Conservation (phyloP, 2,797 vertebrate species). For the Hapalemur alaotrensis region DNA sequence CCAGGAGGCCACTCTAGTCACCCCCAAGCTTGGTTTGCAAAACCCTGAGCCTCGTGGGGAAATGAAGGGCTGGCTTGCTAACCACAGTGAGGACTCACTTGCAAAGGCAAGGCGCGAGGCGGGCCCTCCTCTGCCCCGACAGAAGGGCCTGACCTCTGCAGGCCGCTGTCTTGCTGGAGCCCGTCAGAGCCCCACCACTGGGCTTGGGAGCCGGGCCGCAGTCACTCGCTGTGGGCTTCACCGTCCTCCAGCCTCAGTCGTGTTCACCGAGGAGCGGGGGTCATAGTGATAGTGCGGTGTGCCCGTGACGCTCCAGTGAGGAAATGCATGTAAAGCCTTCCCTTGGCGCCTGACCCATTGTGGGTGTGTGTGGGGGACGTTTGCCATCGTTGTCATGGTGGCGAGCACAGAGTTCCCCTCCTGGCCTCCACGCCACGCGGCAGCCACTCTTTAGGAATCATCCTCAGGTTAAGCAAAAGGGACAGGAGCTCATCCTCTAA, state of each 20-base stretch:
- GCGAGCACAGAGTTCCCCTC: not conserved
- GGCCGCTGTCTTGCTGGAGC: not conserved
- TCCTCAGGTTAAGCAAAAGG: not conserved
- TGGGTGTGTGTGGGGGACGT: rapidly evolving
- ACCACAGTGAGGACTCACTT: constrained; percentile 63
- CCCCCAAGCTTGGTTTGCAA: constrained; percentile 68
- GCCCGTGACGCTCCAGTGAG: not conserved
- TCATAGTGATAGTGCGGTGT: rapidly evolving
- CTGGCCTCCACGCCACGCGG: rapidly evolving
- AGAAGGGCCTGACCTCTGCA: not conserved
- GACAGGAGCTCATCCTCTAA: not conserved
- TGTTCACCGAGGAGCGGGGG: not conserved
- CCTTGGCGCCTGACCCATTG: not conserved
- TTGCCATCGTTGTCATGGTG: rapidly evolving
- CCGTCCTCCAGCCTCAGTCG: not conserved
- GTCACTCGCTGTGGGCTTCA: rapidly evolving
- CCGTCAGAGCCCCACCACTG: rapidly evolving
- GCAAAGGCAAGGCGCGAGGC: constrained; percentile 41
- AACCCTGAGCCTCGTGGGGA: constrained; percentile 63
- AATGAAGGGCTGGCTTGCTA: constrained; percentile 71
- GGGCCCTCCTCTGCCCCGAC: not conserved
- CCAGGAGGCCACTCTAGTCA: not conserved
- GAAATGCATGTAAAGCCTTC: not conserved
- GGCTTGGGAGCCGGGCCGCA: not conserved
- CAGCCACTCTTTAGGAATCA: not conserved